phyloP scores from a whole-genome alignment of 2,113 vertebrate genomes.

The Nesogale talazaci region DNA sequence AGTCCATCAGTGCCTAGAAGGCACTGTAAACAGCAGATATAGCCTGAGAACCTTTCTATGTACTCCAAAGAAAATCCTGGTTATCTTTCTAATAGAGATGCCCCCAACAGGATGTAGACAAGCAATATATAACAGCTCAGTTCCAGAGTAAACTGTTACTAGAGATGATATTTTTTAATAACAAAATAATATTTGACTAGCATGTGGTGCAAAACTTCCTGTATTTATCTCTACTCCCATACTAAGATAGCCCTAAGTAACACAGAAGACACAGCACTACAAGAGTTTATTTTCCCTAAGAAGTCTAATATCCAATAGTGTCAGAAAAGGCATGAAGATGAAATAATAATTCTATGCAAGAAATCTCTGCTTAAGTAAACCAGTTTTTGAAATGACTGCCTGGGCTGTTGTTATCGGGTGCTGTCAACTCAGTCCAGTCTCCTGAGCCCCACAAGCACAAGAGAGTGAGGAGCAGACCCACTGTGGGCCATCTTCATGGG shows the following conservation, averaged over 20 bases:
- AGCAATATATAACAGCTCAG: not conserved
- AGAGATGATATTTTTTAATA: not conserved
- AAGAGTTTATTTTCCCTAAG: not conserved
- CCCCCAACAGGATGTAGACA: not conserved
- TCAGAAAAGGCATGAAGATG: not conserved
- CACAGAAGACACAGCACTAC: not conserved
- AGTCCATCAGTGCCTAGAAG: not conserved
- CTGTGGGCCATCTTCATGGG: too few species aligned
- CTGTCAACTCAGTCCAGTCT: too few species aligned
- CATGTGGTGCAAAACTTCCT: conserved; percentile 16
- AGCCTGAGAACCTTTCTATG: not conserved
- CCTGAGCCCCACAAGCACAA: not conserved
- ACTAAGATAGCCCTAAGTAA: conserved; percentile 4
- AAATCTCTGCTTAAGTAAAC: not conserved
- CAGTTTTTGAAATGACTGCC: not conserved
- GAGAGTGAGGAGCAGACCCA: too few species aligned
- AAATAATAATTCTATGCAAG: not conserved
- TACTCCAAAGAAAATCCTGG: conserved; percentile 1
- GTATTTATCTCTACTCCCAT: not conserved
- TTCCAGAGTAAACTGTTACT: not conserved
- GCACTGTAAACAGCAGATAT: not conserved
- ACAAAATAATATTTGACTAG: not conserved
- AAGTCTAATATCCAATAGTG: not conserved
- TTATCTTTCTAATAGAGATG: conserved; percentile 26
- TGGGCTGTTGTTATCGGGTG: too few species aligned